A percentile compares a stretch with the other conserved stretches of the same genome.
Conservation (phyloP, 2,888 invertebrate genomes). For the Drosophila mimetica region DNA sequence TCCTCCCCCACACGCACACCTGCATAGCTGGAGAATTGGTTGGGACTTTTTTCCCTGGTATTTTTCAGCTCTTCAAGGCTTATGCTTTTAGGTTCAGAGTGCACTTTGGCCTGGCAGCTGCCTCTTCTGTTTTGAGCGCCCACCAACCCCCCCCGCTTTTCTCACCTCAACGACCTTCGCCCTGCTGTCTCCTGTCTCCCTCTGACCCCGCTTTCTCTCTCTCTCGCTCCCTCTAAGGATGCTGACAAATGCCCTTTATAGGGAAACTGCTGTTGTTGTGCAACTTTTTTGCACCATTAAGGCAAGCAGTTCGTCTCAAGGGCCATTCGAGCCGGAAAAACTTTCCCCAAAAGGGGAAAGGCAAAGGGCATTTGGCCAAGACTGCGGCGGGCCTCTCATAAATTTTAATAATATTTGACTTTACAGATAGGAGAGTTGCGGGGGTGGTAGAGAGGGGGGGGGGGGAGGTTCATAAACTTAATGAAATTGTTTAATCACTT, state of each 20-base stretch:
- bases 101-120: constrained; percentile 49
- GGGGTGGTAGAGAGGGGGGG: no score
- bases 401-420: constrained; percentile 73
- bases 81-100: constrained; percentile 48
- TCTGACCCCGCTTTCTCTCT: not conserved
- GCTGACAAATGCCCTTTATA: constrained; percentile 34
- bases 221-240: not conserved
- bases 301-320: constrained; percentile 72
- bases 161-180: constrained; percentile 19
- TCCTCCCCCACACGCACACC: constrained; percentile 2
- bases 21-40: constrained; percentile 24
- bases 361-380: constrained; percentile 51
- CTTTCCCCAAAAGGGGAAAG: constrained; percentile 37
- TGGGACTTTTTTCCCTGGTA: constrained; percentile 1
- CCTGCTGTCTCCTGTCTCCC: not conserved
- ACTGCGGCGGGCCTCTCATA: constrained; percentile 53
- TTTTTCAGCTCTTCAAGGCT: constrained; percentile 36
- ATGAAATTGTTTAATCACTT: constrained; percentile 73
- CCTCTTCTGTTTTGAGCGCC: constrained; percentile 21
- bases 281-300: constrained; percentile 61
- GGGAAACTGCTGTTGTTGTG: constrained; percentile 23
- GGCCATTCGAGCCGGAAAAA: constrained; percentile 42
- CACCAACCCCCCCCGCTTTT: constrained; percentile 15
- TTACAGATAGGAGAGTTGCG: no score
- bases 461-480: constrained; percentile 44